A percentile compares a stretch with the other conserved stretches of the same genome.
phyloP scores from a whole-genome alignment of 2,113 vertebrate genomes.

The Hemiprocne comata region DNA sequence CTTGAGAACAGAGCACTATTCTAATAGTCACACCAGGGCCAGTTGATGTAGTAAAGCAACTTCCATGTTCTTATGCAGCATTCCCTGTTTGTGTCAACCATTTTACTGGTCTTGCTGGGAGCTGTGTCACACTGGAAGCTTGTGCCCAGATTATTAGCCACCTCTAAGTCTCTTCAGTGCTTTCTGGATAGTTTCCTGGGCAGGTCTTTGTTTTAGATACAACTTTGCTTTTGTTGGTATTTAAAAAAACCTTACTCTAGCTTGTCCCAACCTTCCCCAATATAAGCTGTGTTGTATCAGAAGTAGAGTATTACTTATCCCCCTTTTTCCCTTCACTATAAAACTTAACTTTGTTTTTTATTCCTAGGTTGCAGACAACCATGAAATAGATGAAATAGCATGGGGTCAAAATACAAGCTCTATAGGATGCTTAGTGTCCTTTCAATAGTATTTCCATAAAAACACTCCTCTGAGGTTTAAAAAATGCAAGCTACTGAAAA shows the following conservation, averaged over 20 bases:
- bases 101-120: not conserved
- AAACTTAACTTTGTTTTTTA: not conserved
- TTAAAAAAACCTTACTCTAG: not conserved
- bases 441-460: not conserved
- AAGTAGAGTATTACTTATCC: not conserved
- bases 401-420: not conserved
- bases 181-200: not conserved
- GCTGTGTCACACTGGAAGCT: not conserved
- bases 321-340: rapidly evolving
- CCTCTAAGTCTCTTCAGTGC: not conserved
- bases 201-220: not conserved
- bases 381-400: not conserved
- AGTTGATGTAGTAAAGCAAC: not conserved
- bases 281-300: not conserved
- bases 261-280: not conserved
- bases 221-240: not conserved
- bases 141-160: not conserved
- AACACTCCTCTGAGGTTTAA: not conserved
- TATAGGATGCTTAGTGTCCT: not conserved
- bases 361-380: not conserved
- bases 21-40: not conserved
- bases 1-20: not conserved
- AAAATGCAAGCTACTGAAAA: not conserved
- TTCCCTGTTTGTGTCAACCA: rapidly evolving
- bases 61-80: not conserved